Conservation (phyloP, 2,113 vertebrate genomes). For the Varanus komodoensis region DNA sequence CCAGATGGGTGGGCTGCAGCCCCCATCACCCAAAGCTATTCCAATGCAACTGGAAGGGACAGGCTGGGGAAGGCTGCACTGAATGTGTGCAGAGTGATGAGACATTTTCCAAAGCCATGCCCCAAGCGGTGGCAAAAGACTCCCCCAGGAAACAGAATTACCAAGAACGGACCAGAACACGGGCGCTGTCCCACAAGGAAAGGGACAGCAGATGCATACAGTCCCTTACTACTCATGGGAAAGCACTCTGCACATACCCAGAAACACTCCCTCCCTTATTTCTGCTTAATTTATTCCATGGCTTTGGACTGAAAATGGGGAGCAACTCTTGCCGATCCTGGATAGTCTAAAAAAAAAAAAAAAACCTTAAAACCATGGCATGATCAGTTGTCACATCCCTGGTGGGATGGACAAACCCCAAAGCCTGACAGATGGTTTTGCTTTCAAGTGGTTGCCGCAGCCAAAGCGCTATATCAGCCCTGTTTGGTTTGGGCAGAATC, state of each 20-base stretch:
- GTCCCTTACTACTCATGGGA: neutral
- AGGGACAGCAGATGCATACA: too few species aligned
- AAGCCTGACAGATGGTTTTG: neutral
- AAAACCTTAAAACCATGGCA: neutral
- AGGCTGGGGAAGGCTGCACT: too few species aligned
- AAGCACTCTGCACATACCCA: neutral
- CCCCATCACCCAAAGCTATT: too few species aligned
- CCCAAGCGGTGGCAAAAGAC: neutral
- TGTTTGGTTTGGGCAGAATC: slow-evolving; percentile 2
- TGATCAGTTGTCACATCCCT: neutral
- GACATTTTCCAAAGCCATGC: neutral
- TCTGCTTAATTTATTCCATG: neutral
- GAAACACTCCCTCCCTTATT: neutral
- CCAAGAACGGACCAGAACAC: neutral
- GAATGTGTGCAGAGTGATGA: neutral
- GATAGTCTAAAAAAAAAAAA: too few species aligned
- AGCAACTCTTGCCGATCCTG: neutral
- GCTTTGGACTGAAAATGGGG: neutral
- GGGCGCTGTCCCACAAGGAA: neutral
- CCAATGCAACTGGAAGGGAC: too few species aligned
- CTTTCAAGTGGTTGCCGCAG: neutral
- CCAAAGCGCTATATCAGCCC: neutral
- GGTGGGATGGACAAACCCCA: neutral
- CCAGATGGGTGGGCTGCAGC: too few species aligned
- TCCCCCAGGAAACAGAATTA: neutral